A percentile compares a stretch with the other conserved stretches of the same genome.
Evolutionary conservation across 1,140 invertebrate species (phyloP).

Genomic region (Drosophila parabipectinata): DNA sequence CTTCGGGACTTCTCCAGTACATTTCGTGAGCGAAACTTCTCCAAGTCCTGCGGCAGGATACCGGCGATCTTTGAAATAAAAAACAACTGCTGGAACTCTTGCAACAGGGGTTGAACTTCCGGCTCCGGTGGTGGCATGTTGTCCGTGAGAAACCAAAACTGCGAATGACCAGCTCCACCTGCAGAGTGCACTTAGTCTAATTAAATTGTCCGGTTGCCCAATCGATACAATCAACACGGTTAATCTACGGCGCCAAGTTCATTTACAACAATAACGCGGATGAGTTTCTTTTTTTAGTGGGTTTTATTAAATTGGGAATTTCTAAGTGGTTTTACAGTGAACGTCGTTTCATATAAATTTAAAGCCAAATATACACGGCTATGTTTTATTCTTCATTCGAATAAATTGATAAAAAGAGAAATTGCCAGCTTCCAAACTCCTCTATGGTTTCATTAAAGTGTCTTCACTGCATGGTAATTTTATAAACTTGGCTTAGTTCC

Average conservation of each 20-base stretch:
- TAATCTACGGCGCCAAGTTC: conserved; percentile 34
- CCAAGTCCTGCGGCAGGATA: conserved; percentile 67
- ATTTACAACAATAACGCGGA: conserved; percentile 12
- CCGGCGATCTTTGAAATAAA: conserved; percentile 69
- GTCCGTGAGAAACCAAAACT: conserved; percentile 15
- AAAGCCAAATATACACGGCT: conserved; percentile 49
- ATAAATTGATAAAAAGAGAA: conserved; percentile 26
- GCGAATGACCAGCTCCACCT: conserved; percentile 33
- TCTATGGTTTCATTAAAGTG: neutral
- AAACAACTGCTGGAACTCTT: conserved; percentile 73
- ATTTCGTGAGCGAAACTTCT: conserved; percentile 61
- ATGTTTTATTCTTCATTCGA: conserved; percentile 3
- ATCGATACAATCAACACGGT: conserved; percentile 64
- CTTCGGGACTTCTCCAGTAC: conserved; percentile 66
- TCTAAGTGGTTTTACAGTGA: conserved; percentile 20
- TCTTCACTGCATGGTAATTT: conserved; percentile 1
- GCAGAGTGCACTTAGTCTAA: conserved; percentile 59
- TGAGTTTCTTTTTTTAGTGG: conserved; percentile 14
- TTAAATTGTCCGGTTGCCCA: conserved; percentile 51
- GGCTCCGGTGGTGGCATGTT: conserved; percentile 52
- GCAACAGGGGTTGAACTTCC: conserved; percentile 62
- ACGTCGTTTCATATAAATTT: conserved; percentile 32
- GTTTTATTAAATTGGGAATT: conserved; percentile 43
- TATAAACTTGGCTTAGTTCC: conserved; percentile 41
- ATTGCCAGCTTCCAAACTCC: conserved; percentile 5